These are phyloP conservation scores for Tenthredo mesomela DNA, from an alignment of 2,888 invertebrate genomes.

Conservation along the genomic window DNA sequence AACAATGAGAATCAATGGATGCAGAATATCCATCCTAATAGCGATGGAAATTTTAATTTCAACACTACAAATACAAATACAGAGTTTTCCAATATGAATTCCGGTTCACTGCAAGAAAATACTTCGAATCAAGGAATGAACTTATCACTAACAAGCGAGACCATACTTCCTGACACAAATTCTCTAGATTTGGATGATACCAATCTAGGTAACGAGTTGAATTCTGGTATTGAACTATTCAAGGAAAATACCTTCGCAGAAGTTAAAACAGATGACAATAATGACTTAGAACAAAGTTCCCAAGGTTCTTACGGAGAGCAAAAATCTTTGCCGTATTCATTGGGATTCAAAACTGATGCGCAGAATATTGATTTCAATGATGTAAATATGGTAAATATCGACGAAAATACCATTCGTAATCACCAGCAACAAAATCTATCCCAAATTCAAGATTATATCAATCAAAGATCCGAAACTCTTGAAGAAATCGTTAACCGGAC, in stretches of 20 bases:
- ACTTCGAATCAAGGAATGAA: conserved; percentile 33
- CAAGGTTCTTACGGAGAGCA: background rate
- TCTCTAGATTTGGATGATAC: background rate
- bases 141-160: conserved; percentile 20
- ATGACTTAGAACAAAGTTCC: background rate
- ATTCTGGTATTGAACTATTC: background rate
- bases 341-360: conserved; percentile 7
- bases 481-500: background rate
- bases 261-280: background rate
- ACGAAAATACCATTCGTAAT: background rate
- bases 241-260: background rate
- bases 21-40: background rate
- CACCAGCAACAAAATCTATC: conserved; percentile 10
- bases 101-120: background rate
- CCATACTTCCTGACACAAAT: background rate
- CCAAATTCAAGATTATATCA: conserved; percentile 15
- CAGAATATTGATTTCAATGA: conserved; percentile 7
- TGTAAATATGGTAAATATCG: background rate
- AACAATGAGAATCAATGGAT: conserved; percentile 22
- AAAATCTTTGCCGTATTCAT: conserved; percentile 1
- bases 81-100: conserved; percentile 14
- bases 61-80: background rate
- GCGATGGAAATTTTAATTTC: background rate
- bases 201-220: background rate
- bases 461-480: background rate